These are phyloP conservation scores for Conomelus anceps DNA, from an alignment of 2,888 invertebrate species.

Conservation along the genomic window DNA sequence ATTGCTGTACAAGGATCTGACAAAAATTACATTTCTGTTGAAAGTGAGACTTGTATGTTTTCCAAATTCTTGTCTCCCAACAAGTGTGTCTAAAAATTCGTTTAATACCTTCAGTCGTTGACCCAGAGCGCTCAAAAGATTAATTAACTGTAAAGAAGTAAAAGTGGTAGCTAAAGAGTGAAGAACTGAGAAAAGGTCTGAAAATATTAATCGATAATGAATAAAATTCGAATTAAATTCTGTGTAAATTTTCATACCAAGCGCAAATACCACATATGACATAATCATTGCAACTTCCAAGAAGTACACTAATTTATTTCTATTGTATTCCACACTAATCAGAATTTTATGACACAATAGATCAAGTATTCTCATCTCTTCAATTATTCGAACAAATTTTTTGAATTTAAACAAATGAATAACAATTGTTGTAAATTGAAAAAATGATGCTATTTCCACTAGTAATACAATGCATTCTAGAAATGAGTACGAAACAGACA, in stretches of 20 bases:
- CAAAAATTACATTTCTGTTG: neutral
- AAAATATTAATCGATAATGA: neutral
- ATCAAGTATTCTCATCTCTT: neutral
- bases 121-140: neutral
- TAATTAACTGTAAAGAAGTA: neutral
- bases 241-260: neutral
- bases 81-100: neutral
- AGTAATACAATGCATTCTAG: neutral
- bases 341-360: neutral
- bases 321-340: neutral
- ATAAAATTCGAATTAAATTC: neutral
- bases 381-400: neutral
- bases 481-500: neutral
- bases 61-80: neutral
- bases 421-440: neutral
- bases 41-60: neutral
- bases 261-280: neutral
- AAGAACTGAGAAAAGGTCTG: neutral
- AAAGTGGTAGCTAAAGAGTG: neutral
- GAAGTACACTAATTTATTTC: neutral
- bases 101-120: neutral
- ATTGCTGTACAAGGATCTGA: neutral
- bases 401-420: neutral
- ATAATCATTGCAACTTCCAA: neutral
- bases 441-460: neutral